Conservation (phyloP, 2,113 vertebrate genomes). For the Macaca nemestrina region DNA sequence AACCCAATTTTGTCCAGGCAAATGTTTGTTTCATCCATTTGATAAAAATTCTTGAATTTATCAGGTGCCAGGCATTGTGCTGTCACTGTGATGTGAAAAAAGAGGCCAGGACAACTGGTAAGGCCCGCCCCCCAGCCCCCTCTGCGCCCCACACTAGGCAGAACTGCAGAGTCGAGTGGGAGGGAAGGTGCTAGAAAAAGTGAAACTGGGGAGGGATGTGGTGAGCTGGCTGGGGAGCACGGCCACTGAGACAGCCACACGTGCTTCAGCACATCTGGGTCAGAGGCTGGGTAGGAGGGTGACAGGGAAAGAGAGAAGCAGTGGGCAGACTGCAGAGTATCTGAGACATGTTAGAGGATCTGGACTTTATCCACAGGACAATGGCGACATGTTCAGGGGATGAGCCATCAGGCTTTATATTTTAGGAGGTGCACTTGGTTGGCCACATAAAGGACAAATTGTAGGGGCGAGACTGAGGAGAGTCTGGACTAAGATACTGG, state of each 20-base stretch:
- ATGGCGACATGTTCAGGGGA: no score
- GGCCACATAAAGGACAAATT: background rate
- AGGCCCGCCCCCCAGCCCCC: no score
- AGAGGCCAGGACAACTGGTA: no score
- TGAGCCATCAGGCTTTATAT: background rate
- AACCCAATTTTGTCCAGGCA: background rate
- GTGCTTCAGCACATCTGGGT: background rate
- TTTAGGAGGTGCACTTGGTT: background rate
- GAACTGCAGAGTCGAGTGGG: background rate
- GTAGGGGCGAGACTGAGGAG: background rate
- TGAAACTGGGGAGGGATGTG: background rate
- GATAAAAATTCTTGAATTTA: background rate
- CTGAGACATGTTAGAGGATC: background rate
- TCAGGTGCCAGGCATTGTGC: background rate
- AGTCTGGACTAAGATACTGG: background rate
- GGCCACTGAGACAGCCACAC: background rate
- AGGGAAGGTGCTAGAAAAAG: background rate
- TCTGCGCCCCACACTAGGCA: background rate
- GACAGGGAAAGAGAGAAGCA: background rate
- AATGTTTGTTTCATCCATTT: background rate
- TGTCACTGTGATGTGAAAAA: background rate
- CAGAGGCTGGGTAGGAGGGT: background rate
- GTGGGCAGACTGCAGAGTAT: background rate
- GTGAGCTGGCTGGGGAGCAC: background rate
- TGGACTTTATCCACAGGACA: background rate